Base-by-base conservation (phyloP, 1,140 invertebrate species). In the Temnothorax curvispinosus region DNA sequence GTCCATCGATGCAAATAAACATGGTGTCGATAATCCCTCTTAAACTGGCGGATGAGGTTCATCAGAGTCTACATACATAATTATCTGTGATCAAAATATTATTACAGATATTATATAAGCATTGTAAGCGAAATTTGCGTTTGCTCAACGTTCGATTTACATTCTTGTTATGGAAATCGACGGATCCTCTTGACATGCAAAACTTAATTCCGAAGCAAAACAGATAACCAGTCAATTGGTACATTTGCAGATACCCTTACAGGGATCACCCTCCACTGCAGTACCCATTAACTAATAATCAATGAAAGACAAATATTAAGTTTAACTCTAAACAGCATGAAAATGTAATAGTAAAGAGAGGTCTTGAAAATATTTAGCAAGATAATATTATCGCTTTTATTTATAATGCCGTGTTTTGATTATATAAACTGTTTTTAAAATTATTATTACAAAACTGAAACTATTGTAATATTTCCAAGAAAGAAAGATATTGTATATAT, bases 181-280 rank as follows among this genome's bases (percentile, higher is more conserved):
- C 15, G 50, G 13, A 50, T 44, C 18, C 13, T 64, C 13, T 71
- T 88, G 75, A 72, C 92, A 93, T 94, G 93, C 93, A 81, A 88
- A 91, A 88, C 3, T 64, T 58, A 78, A 78, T 54, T 69, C 32
- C 64, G 88, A 91, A 93, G 86, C 81, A 78, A 91, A 92, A 92
- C 71, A 87, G 85, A 93, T 90, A 94, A 94, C 93, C 91, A 94
- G 90, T 92, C 89, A 93, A 93, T 89, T 92, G 92, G 90, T 93
- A 94, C 87, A 93, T 88, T 92, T 91, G 89, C 88, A 91, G 90
- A 89, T 90, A 89, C 87, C 89, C 86, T 93, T 87, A 85, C 90
- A 90, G 88, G 86, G 80, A 87, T 90, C 64, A 88, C 77, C 89
- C 74, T 92, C 82, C 91, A 85, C 87, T 91, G 91, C 88, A 88